phyloP scores from a whole-genome alignment of 2,888 invertebrate species.

The Lydus trimaculatus region DNA sequence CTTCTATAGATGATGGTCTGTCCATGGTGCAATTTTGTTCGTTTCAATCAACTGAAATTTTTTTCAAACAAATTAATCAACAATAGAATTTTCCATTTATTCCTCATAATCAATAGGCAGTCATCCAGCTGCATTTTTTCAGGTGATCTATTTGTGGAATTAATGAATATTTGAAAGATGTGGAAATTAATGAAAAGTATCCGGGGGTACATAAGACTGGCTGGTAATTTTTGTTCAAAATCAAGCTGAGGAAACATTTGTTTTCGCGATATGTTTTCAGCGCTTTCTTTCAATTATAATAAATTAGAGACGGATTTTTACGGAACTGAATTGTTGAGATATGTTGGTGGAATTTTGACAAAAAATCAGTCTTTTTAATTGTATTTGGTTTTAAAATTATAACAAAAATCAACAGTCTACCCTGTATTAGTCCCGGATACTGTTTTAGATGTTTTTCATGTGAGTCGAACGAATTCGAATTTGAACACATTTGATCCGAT shows the following conservation, averaged over 20 bases:
- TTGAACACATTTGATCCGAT: conserved; percentile 46
- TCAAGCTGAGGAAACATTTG: not conserved
- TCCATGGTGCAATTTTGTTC: conserved; percentile 33
- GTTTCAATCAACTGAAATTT: conserved; percentile 7
- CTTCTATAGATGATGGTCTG: conserved; percentile 35
- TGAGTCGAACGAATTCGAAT: conserved; percentile 17
- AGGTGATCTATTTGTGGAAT: not conserved
- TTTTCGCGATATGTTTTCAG: not conserved
- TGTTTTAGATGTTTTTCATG: not conserved
- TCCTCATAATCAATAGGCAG: conserved; percentile 18
- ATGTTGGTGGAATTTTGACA: not conserved
- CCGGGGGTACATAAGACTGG: not conserved
- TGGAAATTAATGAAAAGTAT: not conserved
- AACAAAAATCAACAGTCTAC: not conserved
- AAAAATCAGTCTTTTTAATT: not conserved
- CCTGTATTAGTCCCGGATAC: conserved; percentile 8
- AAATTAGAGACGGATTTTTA: not conserved
- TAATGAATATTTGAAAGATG: conserved; percentile 6
- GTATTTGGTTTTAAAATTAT: not conserved
- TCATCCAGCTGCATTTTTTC: conserved; percentile 17
- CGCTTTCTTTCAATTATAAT: not conserved
- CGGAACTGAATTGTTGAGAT: not conserved
- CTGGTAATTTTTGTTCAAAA: not conserved
- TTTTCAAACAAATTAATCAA: too few relatives aligned
- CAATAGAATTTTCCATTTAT: conserved; percentile 14